Evolutionary conservation across 2,113 vertebrate genomes (phyloP), one percentile per base, ranked within the genome.

Genomic region (Raphicerus campestris): DNA sequence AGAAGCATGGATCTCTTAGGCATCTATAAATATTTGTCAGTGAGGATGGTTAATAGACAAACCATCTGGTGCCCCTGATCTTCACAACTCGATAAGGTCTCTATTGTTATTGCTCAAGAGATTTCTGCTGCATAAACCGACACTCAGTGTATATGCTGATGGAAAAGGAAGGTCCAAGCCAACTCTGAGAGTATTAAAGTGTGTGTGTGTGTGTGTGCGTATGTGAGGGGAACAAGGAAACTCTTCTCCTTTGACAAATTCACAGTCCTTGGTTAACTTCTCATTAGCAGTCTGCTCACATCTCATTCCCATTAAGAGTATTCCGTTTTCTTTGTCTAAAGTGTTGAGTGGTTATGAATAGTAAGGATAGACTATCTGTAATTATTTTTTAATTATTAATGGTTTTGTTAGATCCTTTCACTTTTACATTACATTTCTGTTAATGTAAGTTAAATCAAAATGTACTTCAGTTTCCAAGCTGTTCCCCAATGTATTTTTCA

Each of bases 311-410:
- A 97, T 26, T 93, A 98, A 98, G 98, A 98, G 96, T 98, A 98
- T 98, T 98, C 98, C 77, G 97, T 98, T 98, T 98, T 96, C 99
- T 99, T 99, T 98, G 98, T 99, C 98, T 99, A 98, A 98, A 98
- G 98, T 98, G 98, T 98, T 98, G 99, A 98, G 98, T 98, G 98
- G 98, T 98, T 99, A 98, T 99, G 99, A 99, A 99, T 98, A 98
- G 98, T 98, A 98, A 99, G 98, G 98, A 98, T 97, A 99, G 98
- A 97, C 98, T 98, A 99, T 98, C 98, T 98, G 98, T 99, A 99
- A 99, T 99, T 99, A 99, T 99, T 99, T 99, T 99, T 99, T 98
- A 99, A 99, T 99, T 98, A 99, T 99, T 98, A 99, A 99, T 98
- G 98, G 98, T 99, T 99, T 99, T 98, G 98, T 99, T 99, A 98